Base-by-base conservation (phyloP, 2,113 vertebrate species). In the Labeo rohita region DNA sequence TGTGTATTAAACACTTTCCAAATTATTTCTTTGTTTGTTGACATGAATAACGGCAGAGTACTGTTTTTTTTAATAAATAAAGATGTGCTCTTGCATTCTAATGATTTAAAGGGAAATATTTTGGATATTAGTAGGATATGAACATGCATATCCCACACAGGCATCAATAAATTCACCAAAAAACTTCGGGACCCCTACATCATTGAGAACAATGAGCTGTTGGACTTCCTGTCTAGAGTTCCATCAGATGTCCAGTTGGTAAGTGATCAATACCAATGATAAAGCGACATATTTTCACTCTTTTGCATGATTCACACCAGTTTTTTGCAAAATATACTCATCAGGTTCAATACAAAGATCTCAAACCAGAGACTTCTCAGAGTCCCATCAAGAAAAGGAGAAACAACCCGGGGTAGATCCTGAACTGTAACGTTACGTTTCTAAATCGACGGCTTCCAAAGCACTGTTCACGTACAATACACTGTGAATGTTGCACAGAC, bases 151-250 rank as follows among this genome's bases (percentile, higher is more conserved):
- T 68, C 45, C 49, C 36, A 21, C 39, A 21, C 85, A 99, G 98
- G 98, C 84, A 96, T 99, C 89, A 98, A 97, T 91, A 99, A 98
- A 93, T 99, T 99, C 93, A 98, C 97, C 80, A 98, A 98, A 94
- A 99, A 98, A 93, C 96, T 99, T 83, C 95, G 97, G 18, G 94
- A 96, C 91, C 98, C 98, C 0, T 98, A 97, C 91, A 92, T 93
- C 88, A 97, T 98, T 61, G 96, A 98, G 88, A 99, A 97, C 95
- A 99, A 99, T 0, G 97, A 99, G 92, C 92, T 99, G 18, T 94
- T 99, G 16, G 97, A 99, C 94, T 99, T 99, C 85, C 95, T 99
- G 2, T 98, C 98, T 90, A 95, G 98, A 93, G 97, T 98, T 72
- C 98, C 97, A 73, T 99, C 98, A 2, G 98, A 99, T 83, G 95